These are phyloP conservation scores for Drosophila sulfurigaster DNA, from an alignment of 1,140 invertebrate species.

Conservation along the genomic window DNA sequence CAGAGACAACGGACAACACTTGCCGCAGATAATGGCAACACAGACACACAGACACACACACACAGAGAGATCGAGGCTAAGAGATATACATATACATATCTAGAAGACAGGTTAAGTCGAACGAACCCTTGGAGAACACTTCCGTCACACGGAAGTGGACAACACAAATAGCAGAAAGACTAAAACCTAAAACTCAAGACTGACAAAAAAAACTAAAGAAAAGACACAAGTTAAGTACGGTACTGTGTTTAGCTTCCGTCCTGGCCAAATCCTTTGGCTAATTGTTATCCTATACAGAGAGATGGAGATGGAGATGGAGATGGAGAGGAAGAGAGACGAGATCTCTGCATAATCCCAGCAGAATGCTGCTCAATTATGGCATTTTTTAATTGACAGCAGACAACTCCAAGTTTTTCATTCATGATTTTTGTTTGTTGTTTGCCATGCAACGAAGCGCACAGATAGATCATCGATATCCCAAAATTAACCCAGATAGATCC, in stretches of 20 bases:
- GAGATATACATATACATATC: neutral
- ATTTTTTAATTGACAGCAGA: slow-evolving; percentile 68
- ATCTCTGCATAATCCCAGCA: slow-evolving; percentile 45
- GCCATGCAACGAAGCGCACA: slow-evolving; percentile 36
- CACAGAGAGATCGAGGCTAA: slow-evolving; percentile 3
- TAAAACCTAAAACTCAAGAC: too few relatives aligned
- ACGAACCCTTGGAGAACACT: too few relatives aligned
- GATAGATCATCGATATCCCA: slow-evolving; percentile 8
- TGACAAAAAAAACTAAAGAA: slow-evolving; percentile 44
- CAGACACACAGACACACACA: slow-evolving; percentile 5
- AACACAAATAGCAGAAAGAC: too few relatives aligned
- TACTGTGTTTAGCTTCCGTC: slow-evolving; percentile 66
- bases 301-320: too few relatives aligned
- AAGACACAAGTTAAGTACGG: slow-evolving; percentile 78
- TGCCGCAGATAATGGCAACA: slow-evolving; percentile 32
- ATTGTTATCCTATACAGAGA: slow-evolving; percentile 70
- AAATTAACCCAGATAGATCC: neutral
- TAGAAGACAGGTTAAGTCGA: neutral
- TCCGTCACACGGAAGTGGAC: too few relatives aligned
- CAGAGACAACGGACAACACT: slow-evolving; percentile 18
- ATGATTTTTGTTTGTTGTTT: slow-evolving; percentile 12
- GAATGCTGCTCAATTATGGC: slow-evolving; percentile 76
- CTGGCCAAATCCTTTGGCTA: slow-evolving; percentile 74
- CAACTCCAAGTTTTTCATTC: slow-evolving; percentile 44
- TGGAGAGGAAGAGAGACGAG: neutral